Base-by-base conservation (phyloP, 1,140 invertebrate genomes). In the Dreissena polymorpha region DNA sequence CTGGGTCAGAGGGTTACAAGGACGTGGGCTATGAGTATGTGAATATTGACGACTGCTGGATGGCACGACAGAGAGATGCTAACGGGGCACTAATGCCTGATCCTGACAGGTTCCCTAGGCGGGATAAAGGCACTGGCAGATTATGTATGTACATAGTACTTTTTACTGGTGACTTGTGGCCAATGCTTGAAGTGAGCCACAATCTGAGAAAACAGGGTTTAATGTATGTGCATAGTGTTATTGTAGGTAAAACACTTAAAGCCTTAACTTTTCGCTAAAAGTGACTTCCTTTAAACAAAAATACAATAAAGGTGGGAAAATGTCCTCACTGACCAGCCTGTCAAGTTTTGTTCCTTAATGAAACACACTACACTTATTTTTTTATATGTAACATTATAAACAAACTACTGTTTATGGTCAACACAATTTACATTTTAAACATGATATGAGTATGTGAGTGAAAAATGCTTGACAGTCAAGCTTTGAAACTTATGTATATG, bases 11-110 rank as follows among this genome's bases (percentile, higher is more conserved):
- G 91, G 98, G 98, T 10, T 99, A 98, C 91, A 96, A 96, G 27
- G 95, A 95, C 39, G 96, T 94, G 8, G 98, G 98, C 27, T 99
- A 99, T 93, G 95, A 98, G 90, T 98, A 98, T 90, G 95, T 99
- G 74, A 98, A 97, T 91, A 95, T 99, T 73, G 98, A 99, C 86
- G 98, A 99, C 93, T 99, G 98, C 93, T 99, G 98, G 98, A 93
- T 97, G 76, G 96, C 97, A 85, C 96, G 96, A 87, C 95, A 96
- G 75, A 93, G 98, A 64, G 95, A 96, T 89, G 90, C 94, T 14
- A 92, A 94, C 86, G 97, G 97, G n/a, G 94, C 95, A 83, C 94
- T 99, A n/a, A 95, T 97, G 81, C 95, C 98, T 10, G 97, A 98
- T 92, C 94, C 95, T 68, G 94, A 95, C 82, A 92, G 98, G 85